Percentiles rank a stretch among this genome's conserved stretches.
phyloP scores from a whole-genome alignment of 2,888 invertebrate genomes.

The Synanthedon tipuliformis region DNA sequence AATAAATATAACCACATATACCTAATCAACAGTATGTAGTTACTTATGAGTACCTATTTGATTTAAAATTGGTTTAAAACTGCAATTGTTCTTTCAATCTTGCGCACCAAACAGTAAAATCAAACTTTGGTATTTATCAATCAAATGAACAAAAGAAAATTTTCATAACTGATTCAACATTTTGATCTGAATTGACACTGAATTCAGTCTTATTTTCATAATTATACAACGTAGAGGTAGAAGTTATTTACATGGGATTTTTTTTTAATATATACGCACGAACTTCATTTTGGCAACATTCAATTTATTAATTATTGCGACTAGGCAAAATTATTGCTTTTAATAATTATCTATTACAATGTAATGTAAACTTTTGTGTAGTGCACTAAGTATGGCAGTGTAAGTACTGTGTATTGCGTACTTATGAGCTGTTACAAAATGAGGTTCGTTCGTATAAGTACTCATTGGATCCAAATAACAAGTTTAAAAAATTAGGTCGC shows the following conservation, averaged over 20 bases:
- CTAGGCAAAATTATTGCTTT: not conserved
- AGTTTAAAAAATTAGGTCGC: slow-evolving; percentile 10
- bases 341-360: not conserved
- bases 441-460: slow-evolving; percentile 1
- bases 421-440: not conserved
- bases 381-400: not conserved
- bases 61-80: too few relatives aligned
- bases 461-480: not conserved
- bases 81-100: too few relatives aligned
- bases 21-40: too few relatives aligned
- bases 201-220: slow-evolving; percentile 66
- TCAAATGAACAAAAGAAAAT: too few relatives aligned
- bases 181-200: slow-evolving; percentile 64
- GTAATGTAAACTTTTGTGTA: not conserved
- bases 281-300: slow-evolving; percentile 3
- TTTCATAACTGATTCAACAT: not conserved
- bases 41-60: too few relatives aligned
- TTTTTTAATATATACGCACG: slow-evolving; percentile 12
- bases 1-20: too few relatives aligned
- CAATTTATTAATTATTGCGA: not conserved
- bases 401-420: not conserved
- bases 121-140: too few relatives aligned
- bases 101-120: too few relatives aligned
- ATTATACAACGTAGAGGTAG: slow-evolving; percentile 43
- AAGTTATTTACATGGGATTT: slow-evolving; percentile 46